These are phyloP conservation scores for Rhagoletis zephyria DNA, from an alignment of 1,140 invertebrate genomes.

Conservation along the genomic window DNA sequence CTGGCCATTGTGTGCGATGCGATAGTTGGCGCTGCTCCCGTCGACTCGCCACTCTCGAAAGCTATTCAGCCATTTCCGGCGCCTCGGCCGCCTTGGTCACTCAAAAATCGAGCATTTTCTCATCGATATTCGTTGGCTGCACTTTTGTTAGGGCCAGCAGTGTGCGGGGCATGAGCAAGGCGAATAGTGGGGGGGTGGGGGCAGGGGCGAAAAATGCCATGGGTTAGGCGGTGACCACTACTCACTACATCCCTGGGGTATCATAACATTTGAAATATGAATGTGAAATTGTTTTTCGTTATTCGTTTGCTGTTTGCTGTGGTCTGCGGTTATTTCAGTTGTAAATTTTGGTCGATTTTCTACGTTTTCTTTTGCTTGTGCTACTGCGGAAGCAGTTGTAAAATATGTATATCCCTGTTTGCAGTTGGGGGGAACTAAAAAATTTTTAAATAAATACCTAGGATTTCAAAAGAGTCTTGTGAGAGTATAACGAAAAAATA, in stretches of 20 bases:
- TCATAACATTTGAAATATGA: slow-evolving; percentile 58
- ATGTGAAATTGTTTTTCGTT: slow-evolving; percentile 57
- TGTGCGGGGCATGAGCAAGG: not conserved
- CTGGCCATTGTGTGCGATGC: slow-evolving; percentile 30
- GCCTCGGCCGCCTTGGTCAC: not conserved
- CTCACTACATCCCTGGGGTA: slow-evolving; percentile 56
- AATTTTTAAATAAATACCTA: not conserved
- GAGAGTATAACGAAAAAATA: no score
- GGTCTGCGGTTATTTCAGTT: slow-evolving; percentile 39
- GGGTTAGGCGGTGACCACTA: slow-evolving; percentile 32
- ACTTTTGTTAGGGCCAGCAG: not conserved
- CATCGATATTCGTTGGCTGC: slow-evolving; percentile 48
- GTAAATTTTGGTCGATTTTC: slow-evolving; percentile 46
- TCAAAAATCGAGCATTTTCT: slow-evolving; percentile 32
- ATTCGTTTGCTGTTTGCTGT: slow-evolving; percentile 36
- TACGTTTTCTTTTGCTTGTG: not conserved
- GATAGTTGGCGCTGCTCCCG: slow-evolving; percentile 13
- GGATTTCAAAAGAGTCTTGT: not conserved
- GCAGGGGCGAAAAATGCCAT: not conserved
- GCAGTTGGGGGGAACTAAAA: not conserved
- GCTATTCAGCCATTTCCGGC: not conserved
- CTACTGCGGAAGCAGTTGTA: not conserved
- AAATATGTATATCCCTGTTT: not conserved
- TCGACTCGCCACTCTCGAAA: not conserved
- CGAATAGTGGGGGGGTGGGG: not conserved